phyloP scores from a whole-genome alignment of 1,140 invertebrate species.

The Ostrea denselamellosa region DNA sequence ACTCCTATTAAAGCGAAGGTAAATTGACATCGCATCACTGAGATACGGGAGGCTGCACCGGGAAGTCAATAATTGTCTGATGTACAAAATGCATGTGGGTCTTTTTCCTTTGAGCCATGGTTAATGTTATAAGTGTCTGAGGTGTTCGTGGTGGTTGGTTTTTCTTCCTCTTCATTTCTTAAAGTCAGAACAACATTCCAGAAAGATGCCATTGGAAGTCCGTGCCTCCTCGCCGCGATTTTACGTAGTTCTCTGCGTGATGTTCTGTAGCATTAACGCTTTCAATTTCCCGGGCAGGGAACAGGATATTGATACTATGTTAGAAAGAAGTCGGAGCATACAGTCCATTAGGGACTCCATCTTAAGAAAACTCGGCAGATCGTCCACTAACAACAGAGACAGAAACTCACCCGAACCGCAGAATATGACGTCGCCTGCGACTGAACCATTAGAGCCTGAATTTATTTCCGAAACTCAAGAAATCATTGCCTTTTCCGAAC shows the following conservation, averaged over 20 bases:
- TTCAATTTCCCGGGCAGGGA: not conserved
- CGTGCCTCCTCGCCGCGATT: not conserved
- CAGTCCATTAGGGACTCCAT: not conserved
- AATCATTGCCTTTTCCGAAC: conserved; percentile 15
- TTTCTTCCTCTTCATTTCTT: not conserved
- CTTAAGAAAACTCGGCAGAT: not conserved
- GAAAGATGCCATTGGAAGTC: not conserved
- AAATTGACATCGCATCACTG: conserved; percentile 14
- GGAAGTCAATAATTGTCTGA: not conserved
- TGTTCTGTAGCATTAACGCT: not conserved
- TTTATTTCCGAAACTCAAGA: not conserved
- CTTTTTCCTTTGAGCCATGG: conserved; percentile 1
- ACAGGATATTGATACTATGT: not conserved
- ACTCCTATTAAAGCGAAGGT: conserved; percentile 17
- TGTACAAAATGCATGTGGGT: not conserved
- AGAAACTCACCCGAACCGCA: not conserved
- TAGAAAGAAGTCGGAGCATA: not conserved
- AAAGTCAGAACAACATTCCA: not conserved
- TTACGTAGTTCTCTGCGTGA: not conserved
- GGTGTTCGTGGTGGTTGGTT: not conserved
- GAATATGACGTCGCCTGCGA: not conserved
- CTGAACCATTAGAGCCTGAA: not conserved
- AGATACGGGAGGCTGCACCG: not conserved
- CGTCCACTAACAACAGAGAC: not conserved
- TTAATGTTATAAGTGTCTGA: not conserved